These are phyloP conservation scores for Ianthella basta DNA, from an alignment of 37 sponge, comb jelly and placozoan genomes.

Conservation along the genomic window DNA sequence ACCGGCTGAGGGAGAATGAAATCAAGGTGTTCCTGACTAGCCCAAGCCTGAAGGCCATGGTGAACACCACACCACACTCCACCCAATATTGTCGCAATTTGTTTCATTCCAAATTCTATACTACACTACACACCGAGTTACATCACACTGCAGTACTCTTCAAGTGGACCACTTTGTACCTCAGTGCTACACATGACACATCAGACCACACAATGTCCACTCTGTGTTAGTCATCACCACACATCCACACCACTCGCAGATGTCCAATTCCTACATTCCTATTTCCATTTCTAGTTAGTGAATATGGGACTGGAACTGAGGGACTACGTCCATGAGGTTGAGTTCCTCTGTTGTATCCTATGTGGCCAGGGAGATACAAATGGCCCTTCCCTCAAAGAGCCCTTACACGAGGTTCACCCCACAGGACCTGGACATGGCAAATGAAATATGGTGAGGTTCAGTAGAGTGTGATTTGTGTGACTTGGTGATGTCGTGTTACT, in stretches of 20 bases:
- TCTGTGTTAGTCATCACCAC: no score
- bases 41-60: conserved; percentile 50
- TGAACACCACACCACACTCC: conserved; percentile 16
- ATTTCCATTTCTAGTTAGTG: conserved; percentile 33
- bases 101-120: no score
- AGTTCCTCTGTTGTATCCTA: conserved; percentile 77
- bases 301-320: conserved; percentile 69
- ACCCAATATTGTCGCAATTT: no score
- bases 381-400: not conserved
- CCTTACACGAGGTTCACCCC: conserved; percentile 48
- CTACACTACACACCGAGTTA: no score
- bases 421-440: conserved; percentile 66
- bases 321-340: conserved; percentile 76
- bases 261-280: no score
- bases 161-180: no score
- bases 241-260: no score
- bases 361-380: conserved; percentile 61
- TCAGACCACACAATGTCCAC: no score
- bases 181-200: no score
- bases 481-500: no score
- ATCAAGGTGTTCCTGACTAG: conserved; percentile 45
- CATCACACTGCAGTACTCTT: no score
- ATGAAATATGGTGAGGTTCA: conserved; percentile 32
- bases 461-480: not conserved
- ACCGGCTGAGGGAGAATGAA: conserved; percentile 35